Percentiles rank a stretch among this genome's conserved stretches.
These are phyloP conservation scores for Paragorgia papillata DNA, from an alignment of 92 coral and sea anemone species.

Conservation along the genomic window DNA sequence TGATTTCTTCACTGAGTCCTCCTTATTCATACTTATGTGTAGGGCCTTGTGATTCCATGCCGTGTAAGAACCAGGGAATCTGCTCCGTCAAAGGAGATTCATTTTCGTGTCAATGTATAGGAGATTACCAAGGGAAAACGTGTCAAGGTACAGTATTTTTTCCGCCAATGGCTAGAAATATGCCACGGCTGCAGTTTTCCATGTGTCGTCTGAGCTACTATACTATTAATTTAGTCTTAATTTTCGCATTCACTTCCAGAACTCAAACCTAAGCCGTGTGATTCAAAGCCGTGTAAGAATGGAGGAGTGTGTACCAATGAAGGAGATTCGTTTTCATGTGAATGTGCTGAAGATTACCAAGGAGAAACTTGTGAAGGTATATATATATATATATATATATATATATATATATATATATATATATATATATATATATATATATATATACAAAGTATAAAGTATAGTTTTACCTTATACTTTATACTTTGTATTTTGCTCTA, in stretches of 20 bases:
- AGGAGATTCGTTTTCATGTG: background rate
- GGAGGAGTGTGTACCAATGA: background rate
- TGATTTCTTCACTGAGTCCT: no score
- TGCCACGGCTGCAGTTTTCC: no score
- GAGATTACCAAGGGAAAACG: background rate
- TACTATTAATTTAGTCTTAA: no score
- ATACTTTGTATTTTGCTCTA: no score
- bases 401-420: no score
- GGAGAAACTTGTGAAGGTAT: background rate
- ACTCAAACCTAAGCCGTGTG: background rate
- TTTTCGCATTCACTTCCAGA: no score
- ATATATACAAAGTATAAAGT: no score
- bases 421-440: no score
- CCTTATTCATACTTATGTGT: no score
- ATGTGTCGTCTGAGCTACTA: no score
- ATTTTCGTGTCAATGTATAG: background rate
- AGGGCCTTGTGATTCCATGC: conserved; percentile 7
- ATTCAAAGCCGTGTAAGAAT: background rate
- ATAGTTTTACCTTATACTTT: no score
- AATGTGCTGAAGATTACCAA: background rate
- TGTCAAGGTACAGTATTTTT: background rate
- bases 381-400: background rate
- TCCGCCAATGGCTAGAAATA: no score
- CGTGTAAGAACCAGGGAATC: background rate
- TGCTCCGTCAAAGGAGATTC: background rate